phyloP scores from a whole-genome alignment of 2,113 vertebrate genomes.

The Daubentonia madagascariensis region DNA sequence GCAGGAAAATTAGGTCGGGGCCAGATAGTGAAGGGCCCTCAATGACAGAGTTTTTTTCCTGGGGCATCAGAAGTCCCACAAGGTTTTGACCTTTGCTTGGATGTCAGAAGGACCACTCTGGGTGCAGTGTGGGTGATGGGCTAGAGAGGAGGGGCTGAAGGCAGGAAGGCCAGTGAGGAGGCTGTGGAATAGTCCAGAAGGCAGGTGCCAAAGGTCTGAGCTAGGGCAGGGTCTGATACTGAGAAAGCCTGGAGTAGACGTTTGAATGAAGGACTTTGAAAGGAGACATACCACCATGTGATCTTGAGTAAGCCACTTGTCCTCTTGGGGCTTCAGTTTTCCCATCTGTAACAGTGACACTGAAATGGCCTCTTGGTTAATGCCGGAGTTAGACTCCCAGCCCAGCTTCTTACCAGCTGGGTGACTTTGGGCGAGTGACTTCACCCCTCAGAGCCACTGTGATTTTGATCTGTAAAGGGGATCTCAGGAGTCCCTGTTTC shows the following conservation, averaged over 20 bases:
- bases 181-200: not conserved
- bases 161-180: not conserved
- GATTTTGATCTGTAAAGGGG: not conserved
- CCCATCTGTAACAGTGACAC: not conserved
- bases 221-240: not conserved
- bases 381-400: not conserved
- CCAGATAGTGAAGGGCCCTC: not conserved
- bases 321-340: not conserved
- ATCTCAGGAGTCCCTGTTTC: not conserved
- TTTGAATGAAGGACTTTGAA: not conserved
- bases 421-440: not conserved
- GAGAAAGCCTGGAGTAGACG: not conserved
- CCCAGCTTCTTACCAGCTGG: not conserved
- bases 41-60: not conserved
- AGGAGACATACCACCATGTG: not conserved
- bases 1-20: not conserved
- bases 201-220: not conserved
- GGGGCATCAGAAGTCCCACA: not conserved
- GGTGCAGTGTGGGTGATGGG: not conserved
- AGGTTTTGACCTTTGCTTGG: not conserved
- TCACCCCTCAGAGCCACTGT: not conserved
- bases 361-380: not conserved
- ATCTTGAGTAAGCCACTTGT: not conserved
- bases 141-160: not conserved
- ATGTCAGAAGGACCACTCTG: not conserved